These are phyloP conservation scores for Iphiclides podalirius DNA, from an alignment of 2,888 invertebrate genomes.

Conservation along the genomic window DNA sequence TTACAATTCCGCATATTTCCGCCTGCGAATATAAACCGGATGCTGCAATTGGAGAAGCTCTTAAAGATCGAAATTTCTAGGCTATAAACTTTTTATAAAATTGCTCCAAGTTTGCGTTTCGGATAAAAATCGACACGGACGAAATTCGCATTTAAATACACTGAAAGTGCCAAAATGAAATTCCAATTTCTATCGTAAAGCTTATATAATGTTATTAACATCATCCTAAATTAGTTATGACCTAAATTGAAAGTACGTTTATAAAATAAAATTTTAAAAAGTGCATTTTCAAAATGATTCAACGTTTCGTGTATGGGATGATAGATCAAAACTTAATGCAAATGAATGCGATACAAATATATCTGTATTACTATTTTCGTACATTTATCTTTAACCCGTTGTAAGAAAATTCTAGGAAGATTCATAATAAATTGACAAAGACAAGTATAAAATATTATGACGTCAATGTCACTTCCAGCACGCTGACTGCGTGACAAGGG, in stretches of 20 bases:
- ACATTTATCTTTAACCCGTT: too few species aligned
- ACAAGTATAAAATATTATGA: too few species aligned
- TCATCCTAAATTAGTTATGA: too few species aligned
- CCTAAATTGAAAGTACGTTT: too few species aligned
- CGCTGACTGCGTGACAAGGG: slow-evolving; percentile 31
- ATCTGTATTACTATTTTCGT: neutral
- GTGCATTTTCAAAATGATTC: too few species aligned
- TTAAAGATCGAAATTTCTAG: slow-evolving; percentile 40
- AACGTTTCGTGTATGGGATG: neutral
- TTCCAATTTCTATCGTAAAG: neutral
- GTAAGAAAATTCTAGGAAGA: too few species aligned
- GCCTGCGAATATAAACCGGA: slow-evolving; percentile 44
- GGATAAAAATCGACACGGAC: slow-evolving; percentile 52
- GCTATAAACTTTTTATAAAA: slow-evolving; percentile 43
- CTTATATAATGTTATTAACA: neutral
- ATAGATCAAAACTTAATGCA: neutral
- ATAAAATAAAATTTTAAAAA: too few species aligned
- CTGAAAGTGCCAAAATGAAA: slow-evolving; percentile 31
- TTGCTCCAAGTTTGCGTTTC: slow-evolving; percentile 55
- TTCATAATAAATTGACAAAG: too few species aligned
- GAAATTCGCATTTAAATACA: slow-evolving; percentile 38
- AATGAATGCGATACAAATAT: too few species aligned
- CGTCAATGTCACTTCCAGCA: slow-evolving; percentile 30
- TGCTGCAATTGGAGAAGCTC: slow-evolving; percentile 36
- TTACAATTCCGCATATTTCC: slow-evolving; percentile 49